Evolutionary conservation across 2,797 vertebrate genomes (phyloP), one percentile per base, ranked within the genome.

Genomic region (Alexandromys oeconomus): DNA sequence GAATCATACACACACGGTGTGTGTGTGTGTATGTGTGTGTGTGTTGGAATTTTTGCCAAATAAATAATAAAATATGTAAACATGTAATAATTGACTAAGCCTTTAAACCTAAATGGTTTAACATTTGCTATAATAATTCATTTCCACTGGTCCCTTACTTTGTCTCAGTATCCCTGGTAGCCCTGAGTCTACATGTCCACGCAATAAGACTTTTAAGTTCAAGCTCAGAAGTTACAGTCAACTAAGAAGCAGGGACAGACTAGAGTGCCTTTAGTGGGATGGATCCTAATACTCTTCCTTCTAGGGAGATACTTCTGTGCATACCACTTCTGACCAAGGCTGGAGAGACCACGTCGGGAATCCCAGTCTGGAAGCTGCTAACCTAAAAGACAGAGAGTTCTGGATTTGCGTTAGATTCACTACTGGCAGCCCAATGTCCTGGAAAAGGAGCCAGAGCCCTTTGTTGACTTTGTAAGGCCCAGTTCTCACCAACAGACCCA

Each of bases 61-160:
- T 97, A 98, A 98, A 98, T 98, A 98, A 98, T 98, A 98, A 98
- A 98, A 98, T 69, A 86, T 98, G 96, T 98, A 98, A 98, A 98
- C 3, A 98, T 98, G 96, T 98, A 98, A 98, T 98, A 98, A 98
- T 98, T 98, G 97, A 98, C 98, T 95, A 98, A 97, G 93, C 96
- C 97, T 98, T 98, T 97, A 98, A 97, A 98, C 74, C 94, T 90
- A 94, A 98, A 95, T 97, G 92, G 97, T 96, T 69, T 85, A 85
- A 97, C 94, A 77, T 97, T 98, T 98, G 96, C 89, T 97, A 94
- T 96, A 97, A 97, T 96, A 98, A 98, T 95, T 96, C 92, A 98
- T 96, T 96, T 88, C 92, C 92, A 93, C 80, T 96, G 86, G 87
- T 71, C 92, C 85, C 82, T 96, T 96, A 89, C 23, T 91, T 95